phyloP scores from a whole-genome alignment of 1,140 invertebrate species.

The Aphaenogaster ashmeadi region DNA sequence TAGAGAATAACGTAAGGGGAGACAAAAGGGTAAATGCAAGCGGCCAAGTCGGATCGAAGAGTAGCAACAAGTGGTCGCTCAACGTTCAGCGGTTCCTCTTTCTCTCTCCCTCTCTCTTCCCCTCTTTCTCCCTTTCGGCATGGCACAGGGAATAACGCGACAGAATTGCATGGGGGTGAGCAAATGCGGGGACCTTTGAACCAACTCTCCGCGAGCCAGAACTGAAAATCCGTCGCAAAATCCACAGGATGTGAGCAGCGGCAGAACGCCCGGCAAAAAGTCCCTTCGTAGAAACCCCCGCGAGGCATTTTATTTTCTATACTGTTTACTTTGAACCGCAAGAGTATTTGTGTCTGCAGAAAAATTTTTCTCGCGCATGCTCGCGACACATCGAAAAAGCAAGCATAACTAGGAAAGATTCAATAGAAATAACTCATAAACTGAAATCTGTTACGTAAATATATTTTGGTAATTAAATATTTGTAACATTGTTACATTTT shows the following conservation, averaged over 20 bases:
- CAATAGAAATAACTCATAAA: background rate
- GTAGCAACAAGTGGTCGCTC: conserved; percentile 84
- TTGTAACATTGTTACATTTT: background rate
- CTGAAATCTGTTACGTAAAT: background rate
- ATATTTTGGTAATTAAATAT: background rate
- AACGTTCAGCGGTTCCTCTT: conserved; percentile 51
- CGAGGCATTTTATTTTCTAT: conserved; percentile 62
- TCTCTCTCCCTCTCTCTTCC: conserved; percentile 54
- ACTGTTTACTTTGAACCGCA: conserved; percentile 48
- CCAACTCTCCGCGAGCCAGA: conserved; percentile 60
- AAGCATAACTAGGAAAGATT: background rate
- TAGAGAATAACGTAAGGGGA: conserved; percentile 10
- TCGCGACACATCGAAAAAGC: background rate
- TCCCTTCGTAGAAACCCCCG: conserved; percentile 42
- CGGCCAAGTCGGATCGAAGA: conserved; percentile 73
- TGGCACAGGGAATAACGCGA: conserved; percentile 63
- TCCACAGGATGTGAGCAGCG: conserved; percentile 44
- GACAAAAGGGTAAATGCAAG: conserved; percentile 58
- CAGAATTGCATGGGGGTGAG: conserved; percentile 42
- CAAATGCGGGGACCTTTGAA: conserved; percentile 71
- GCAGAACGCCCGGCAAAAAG: conserved; percentile 56
- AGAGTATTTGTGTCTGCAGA: background rate
- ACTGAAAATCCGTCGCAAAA: conserved; percentile 74
- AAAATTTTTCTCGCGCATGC: conserved; percentile 22
- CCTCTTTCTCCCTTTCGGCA: conserved; percentile 10